phyloP scores from a whole-genome alignment of 2,888 invertebrate species.

The Eristalis tenax region DNA sequence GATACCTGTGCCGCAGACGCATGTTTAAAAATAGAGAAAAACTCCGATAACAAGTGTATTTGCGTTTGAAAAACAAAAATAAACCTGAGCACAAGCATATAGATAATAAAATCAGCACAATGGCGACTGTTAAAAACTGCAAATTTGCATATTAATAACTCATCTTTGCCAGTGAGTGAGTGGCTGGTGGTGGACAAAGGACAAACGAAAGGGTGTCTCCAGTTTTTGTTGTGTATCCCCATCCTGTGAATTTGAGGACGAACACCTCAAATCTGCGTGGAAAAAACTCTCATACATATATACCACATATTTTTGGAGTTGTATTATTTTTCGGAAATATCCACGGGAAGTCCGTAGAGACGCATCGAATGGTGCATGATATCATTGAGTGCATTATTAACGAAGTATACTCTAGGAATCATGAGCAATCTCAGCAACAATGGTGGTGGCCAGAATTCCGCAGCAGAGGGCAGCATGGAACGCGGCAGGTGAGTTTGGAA shows the following conservation, averaged over 20 bases:
- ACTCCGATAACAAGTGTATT: constrained; percentile 26
- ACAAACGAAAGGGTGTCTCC: constrained; percentile 37
- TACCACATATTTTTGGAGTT: neutral
- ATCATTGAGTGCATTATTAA: constrained; percentile 80
- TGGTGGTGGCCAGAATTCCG: constrained; percentile 77
- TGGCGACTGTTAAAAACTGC: constrained; percentile 9
- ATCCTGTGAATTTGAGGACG: neutral
- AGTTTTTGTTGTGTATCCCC: neutral
- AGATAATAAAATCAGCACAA: constrained; percentile 22
- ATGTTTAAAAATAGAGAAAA: constrained; percentile 56
- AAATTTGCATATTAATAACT: neutral
- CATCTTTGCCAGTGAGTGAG: neutral
- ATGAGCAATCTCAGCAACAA: constrained; percentile 79
- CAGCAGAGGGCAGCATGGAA: constrained; percentile 80
- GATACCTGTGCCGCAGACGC: constrained; percentile 54
- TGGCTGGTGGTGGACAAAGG: constrained; percentile 32
- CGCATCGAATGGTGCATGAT: constrained; percentile 78
- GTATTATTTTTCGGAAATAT: constrained; percentile 10
- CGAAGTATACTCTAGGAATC: constrained; percentile 79
- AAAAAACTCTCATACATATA: neutral
- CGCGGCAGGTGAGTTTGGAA: constrained; percentile 76
- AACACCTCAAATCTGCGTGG: neutral
- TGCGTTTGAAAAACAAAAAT: constrained; percentile 29
- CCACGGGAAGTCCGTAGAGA: constrained; percentile 52
- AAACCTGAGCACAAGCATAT: constrained; percentile 11